A percentile compares a stretch with the other conserved stretches of the same genome.
Evolutionary conservation across 2,113 vertebrate genomes (phyloP).

Genomic region (Picathartes gymnocephalus): DNA sequence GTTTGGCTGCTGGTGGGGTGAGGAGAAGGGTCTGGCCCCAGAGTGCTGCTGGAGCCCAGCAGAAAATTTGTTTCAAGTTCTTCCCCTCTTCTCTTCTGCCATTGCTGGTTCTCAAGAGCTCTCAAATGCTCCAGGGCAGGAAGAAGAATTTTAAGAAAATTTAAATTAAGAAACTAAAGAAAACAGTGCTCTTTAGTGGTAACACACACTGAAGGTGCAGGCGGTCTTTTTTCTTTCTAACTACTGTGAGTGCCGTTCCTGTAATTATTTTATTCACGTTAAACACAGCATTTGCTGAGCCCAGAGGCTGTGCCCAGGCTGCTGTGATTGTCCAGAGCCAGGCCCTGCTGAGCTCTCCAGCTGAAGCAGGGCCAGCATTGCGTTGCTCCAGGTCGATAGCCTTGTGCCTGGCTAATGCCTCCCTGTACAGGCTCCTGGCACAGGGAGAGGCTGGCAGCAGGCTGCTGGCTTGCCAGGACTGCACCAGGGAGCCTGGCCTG

Average conservation of each 20-base stretch:
- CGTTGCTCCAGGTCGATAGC: accelerated
- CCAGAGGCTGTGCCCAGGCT: background rate
- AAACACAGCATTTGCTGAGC: background rate
- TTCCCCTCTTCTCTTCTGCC: background rate
- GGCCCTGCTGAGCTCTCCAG: background rate
- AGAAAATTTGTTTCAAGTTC: background rate
- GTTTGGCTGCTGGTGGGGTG: background rate
- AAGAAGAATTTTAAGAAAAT: background rate
- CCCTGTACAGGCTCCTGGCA: background rate
- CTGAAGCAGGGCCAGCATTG: background rate
- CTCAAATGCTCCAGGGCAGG: background rate
- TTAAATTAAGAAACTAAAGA: background rate
- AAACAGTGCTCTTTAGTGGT: background rate
- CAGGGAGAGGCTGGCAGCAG: background rate
- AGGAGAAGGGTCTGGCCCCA: background rate
- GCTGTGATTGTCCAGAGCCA: background rate
- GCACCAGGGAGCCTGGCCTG: background rate
- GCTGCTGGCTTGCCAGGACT: background rate
- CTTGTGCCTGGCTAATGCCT: background rate
- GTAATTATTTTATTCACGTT: background rate
- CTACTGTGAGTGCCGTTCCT: background rate
- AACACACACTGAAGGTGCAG: background rate
- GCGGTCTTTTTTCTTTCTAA: background rate
- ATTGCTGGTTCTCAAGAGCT: background rate
- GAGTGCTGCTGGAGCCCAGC: background rate